Conservation (phyloP, 2,113 vertebrate species). For the Promerops cafer region DNA sequence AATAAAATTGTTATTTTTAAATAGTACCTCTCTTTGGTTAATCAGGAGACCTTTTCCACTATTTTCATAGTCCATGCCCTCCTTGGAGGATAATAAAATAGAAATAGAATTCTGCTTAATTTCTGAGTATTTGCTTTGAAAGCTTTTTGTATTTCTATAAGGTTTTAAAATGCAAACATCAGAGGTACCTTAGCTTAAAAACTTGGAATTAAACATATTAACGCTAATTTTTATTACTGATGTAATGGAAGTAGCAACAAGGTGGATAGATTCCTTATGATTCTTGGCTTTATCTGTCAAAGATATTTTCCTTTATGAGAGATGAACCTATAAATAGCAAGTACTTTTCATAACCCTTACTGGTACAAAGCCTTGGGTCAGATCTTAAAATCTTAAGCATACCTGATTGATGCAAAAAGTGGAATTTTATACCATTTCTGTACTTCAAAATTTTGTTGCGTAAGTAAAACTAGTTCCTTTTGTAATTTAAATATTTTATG, state of each 20-base stretch:
- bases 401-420: background rate
- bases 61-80: fast-evolving
- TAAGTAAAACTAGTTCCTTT: background rate
- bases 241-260: background rate
- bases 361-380: background rate
- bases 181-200: background rate
- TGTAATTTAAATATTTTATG: background rate
- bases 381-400: background rate
- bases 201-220: background rate
- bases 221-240: background rate
- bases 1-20: background rate
- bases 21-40: background rate
- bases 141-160: background rate
- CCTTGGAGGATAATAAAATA: background rate
- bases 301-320: background rate
- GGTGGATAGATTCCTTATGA: background rate
- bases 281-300: background rate
- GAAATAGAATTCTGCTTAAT: background rate
- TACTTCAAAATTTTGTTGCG: background rate
- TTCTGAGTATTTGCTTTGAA: background rate
- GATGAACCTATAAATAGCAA: background rate
- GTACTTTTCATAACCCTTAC: background rate
- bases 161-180: background rate
- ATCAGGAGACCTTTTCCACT: background rate
- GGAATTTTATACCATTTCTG: background rate